These are phyloP conservation scores for Meloidogyne exigua DNA, from an alignment of 1,140 invertebrate species.

Conservation along the genomic window DNA sequence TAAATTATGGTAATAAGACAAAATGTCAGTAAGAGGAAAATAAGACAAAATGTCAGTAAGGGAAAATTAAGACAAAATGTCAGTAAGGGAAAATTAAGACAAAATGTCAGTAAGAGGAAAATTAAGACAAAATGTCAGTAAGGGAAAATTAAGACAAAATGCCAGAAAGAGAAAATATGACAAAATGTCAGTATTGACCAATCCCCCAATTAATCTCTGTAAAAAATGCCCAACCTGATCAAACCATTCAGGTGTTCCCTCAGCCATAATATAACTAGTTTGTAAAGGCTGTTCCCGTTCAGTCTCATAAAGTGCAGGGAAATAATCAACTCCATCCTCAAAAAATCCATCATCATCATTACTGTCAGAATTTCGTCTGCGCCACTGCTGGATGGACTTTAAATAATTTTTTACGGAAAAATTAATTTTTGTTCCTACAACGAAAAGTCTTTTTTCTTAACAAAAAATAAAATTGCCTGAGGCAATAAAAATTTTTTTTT, in stretches of 20 bases:
- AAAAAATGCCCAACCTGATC: slow-evolving; percentile 21
- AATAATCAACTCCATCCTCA: slow-evolving; percentile 34
- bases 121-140: too few relatives aligned
- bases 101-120: background rate
- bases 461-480: too few relatives aligned
- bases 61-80: too few relatives aligned
- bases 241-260: slow-evolving; percentile 35
- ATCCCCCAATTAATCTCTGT: background rate
- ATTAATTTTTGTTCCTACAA: background rate
- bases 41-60: too few relatives aligned
- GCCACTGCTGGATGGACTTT: slow-evolving; percentile 15
- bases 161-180: background rate
- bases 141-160: too few relatives aligned
- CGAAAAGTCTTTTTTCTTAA: too few relatives aligned
- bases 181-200: background rate
- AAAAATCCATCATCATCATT: background rate
- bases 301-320: slow-evolving; percentile 44
- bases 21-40: too few relatives aligned
- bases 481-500: too few relatives aligned
- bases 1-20: too few relatives aligned
- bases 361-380: slow-evolving; percentile 10
- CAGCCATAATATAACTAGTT: slow-evolving; percentile 42
- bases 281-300: slow-evolving; percentile 37
- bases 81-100: too few relatives aligned
- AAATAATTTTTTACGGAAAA: slow-evolving; percentile 2